Base-by-base conservation (phyloP, 2,888 invertebrate genomes). In the Dichetophora obliterata region DNA sequence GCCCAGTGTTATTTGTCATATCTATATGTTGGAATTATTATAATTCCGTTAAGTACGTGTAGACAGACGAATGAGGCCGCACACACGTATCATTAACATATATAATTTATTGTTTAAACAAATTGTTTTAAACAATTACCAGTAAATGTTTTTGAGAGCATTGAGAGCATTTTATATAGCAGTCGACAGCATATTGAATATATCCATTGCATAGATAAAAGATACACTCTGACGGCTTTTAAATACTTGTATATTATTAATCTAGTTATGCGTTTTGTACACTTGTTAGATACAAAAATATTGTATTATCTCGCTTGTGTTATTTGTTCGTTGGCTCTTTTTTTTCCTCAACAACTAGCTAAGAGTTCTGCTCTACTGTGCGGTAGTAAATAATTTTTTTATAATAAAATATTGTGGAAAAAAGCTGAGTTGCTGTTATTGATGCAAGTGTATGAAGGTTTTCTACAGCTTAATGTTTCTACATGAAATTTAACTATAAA, bases 311-410 rank as follows among this genome's bases (percentile, higher is more conserved):
- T 59, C 27, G 43, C 43, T 27, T 59, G 19, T 59, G 59, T 31
- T 59, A 2, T 24, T 22, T 68, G 16, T 68, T 68, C 2, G 22
- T 24, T 14, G 50, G 8, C 22, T 37, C 27, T 48, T 50, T 50
- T 65, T 66, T 37, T 48, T 48, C 52, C 6, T 14, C 37, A 65
- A 19, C 73, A 27, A 63, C 65, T 22, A 27, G 19, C 59, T 74
- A 34, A 19, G 22, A 74, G 19, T 74, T 50, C 73, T 74, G 73
- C 34, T 74, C 65, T 50, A 14, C 73, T 74, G 65, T 61, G 27
- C 37, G 16, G 19, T 52, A 74, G 63, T 74, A 74, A 74, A 74
- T 74, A 74, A 65, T 74, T 34, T 65, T 74, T 50, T 48, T 63
- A 63, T 63, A 31, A 63, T 43, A 43, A 43, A 43, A 43, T 43